Base-by-base conservation (phyloP, 1,140 invertebrate species). In the Trachymyrmex cornetzi region DNA sequence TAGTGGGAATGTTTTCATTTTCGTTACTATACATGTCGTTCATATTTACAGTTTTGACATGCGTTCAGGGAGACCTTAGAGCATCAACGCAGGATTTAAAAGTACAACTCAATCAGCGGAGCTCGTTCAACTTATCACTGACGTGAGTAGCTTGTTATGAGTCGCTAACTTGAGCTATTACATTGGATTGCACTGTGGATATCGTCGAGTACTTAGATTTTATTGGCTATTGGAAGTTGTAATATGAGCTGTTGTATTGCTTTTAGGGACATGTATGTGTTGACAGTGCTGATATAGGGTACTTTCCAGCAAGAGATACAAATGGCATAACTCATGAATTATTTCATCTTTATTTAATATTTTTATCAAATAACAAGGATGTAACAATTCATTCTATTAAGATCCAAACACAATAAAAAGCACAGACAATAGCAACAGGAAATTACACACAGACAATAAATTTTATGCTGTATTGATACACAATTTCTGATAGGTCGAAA, bases 61-160 rank as follows among this genome's bases (percentile, higher is more conserved):
- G 64, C 63, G 69, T 74, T 74, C 77, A 61, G 67, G 90, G 90
- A 38, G 80, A 87, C 14, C 93, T 94, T 34, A 61, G 50, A 71
- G 74, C 95, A 22, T 93, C 94, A 34, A 79, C 59, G n/a, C 91
- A 96, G 85, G 95, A 96, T 91, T 66, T 96, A 71, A 95, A 88
- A 89, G 87, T 96, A 69, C 79, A 93, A 14, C 34, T 95, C 55
- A 90, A 94, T 79, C 59, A 87, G 53, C 90, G 90, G 63, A 85
- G 92, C 57, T 91, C 85, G 0, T 95, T 96, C 87, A 90, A 92
- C 84, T 88, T 95, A 64, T 90, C 87, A 30, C 55, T 92, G 53
- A 91, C 88, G 95, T 95, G 91, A 93, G 94, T 94, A 91, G 7
- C 22, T 22, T 16, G 2, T 69, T 75, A 67, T 22, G 27, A 22